phyloP scores from a whole-genome alignment of 2,113 vertebrate species.

The Triplophysa dalaica region DNA sequence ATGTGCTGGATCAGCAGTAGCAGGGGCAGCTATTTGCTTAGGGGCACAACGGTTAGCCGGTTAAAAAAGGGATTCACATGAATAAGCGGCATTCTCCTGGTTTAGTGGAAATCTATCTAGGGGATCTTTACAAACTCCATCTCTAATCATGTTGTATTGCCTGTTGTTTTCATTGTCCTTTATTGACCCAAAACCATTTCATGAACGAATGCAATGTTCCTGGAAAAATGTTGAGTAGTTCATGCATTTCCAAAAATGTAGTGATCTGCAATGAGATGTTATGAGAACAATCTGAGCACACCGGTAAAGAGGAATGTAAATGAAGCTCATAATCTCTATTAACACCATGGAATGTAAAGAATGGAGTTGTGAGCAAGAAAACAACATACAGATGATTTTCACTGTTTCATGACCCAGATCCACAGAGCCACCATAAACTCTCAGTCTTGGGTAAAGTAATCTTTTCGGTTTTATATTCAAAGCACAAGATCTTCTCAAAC shows the following conservation, averaged over 20 bases:
- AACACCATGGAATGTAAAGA: neutral
- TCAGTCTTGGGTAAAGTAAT: neutral
- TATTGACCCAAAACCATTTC: neutral
- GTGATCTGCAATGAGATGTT: neutral
- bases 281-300: conserved; percentile 1
- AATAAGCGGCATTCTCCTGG: conserved; percentile 70
- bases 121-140: conserved; percentile 16
- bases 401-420: neutral
- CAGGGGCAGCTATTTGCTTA: conserved; percentile 67
- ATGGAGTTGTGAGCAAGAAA: neutral
- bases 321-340: neutral
- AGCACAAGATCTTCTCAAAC: no score
- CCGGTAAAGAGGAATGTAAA: conserved; percentile 1
- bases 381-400: neutral
- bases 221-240: neutral
- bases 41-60: conserved; percentile 59
- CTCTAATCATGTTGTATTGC: neutral
- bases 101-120: conserved; percentile 48
- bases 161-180: neutral
- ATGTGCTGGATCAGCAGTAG: conserved; percentile 76
- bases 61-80: conserved; percentile 52
- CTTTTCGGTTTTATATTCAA: no score
- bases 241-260: neutral
- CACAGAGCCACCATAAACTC: neutral
- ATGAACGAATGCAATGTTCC: neutral